Evolutionary conservation across 2,113 vertebrate species (phyloP).

Genomic region (Polypterus bichir): DNA sequence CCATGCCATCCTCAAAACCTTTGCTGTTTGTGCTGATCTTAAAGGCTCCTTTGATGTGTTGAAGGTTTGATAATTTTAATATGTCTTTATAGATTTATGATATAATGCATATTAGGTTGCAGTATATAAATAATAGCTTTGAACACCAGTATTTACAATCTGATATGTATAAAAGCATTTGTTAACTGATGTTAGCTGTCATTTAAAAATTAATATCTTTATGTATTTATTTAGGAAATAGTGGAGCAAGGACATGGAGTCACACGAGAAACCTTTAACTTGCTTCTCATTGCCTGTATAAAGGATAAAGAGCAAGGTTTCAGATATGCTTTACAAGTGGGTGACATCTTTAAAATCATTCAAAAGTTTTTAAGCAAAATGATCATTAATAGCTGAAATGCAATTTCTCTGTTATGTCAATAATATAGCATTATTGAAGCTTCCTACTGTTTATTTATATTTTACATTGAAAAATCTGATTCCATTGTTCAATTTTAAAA

Average conservation of each 20-base stretch:
- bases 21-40: constrained; percentile 65
- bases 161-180: background rate
- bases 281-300: constrained; percentile 79
- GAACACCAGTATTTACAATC: no score
- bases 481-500: no score
- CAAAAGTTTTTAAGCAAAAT: background rate
- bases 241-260: constrained; percentile 59
- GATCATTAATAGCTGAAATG: no score
- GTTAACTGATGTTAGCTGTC: background rate
- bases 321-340: constrained; percentile 73
- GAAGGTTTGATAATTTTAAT: constrained; percentile 45
- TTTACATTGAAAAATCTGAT: no score
- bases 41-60: constrained; percentile 64
- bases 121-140: no score
- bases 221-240: constrained; percentile 62
- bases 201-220: background rate
- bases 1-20: constrained; percentile 73
- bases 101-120: background rate
- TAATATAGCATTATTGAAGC: no score
- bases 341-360: background rate
- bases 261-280: constrained; percentile 77
- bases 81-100: background rate
- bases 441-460: no score
- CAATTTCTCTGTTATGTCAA: no score
- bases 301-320: constrained; percentile 71